These are phyloP conservation scores for Venturia canescens DNA, from an alignment of 1,140 invertebrate genomes.

Conservation along the genomic window DNA sequence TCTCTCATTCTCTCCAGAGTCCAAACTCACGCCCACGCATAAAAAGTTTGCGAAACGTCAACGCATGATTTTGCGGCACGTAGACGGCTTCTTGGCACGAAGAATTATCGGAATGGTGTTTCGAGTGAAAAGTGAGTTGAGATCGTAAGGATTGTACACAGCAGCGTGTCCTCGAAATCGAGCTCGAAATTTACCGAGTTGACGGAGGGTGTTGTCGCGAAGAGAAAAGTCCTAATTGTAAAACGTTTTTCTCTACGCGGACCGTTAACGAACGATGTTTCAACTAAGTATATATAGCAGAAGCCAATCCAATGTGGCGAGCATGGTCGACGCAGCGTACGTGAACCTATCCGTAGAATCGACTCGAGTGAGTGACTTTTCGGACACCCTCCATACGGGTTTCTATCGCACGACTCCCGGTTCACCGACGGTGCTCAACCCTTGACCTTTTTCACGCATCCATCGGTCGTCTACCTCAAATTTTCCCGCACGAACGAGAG, in stretches of 20 bases:
- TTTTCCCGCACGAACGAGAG: constrained; percentile 27
- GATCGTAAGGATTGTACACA: background rate
- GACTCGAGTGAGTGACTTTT: too few relatives aligned
- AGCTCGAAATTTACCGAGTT: too few relatives aligned
- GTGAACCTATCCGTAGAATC: too few relatives aligned
- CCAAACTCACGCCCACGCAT: background rate
- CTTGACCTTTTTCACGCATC: constrained; percentile 56
- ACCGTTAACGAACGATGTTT: too few relatives aligned
- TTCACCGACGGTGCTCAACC: constrained; percentile 55
- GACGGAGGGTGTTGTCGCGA: too few relatives aligned
- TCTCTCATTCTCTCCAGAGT: too few relatives aligned
- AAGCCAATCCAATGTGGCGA: too few relatives aligned
- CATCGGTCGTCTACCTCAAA: constrained; percentile 55
- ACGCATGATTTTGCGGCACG: background rate
- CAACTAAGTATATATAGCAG: too few relatives aligned
- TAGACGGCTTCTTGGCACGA: background rate
- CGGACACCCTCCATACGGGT: background rate
- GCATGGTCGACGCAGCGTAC: too few relatives aligned
- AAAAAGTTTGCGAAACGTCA: background rate
- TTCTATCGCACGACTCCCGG: constrained; percentile 8
- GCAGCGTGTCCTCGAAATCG: too few relatives aligned
- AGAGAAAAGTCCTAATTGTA: too few relatives aligned
- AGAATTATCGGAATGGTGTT: background rate
- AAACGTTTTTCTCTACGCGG: too few relatives aligned
- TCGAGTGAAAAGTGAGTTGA: background rate